Evolutionary conservation across 1,140 invertebrate species (phyloP).

Genomic region (Gonatopus flavifemur): DNA sequence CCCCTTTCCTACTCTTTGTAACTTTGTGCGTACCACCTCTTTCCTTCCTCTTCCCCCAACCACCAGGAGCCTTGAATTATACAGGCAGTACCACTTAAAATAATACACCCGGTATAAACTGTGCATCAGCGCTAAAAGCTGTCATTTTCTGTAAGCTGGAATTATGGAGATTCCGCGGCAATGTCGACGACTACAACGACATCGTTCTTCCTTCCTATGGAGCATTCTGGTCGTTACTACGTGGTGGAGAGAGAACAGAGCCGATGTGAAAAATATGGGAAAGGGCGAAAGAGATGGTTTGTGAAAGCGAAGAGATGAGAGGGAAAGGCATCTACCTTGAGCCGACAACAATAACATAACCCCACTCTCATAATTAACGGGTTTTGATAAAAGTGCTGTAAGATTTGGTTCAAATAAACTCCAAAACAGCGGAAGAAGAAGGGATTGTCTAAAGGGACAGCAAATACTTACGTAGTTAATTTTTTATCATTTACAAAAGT

Average conservation of each 20-base stretch:
- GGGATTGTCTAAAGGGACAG: too few species aligned
- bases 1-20: constrained; percentile 14
- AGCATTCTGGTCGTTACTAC: constrained; percentile 12
- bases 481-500: too few species aligned
- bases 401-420: too few species aligned
- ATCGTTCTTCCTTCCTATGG: constrained; percentile 16
- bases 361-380: too few species aligned
- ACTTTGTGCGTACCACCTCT: constrained; percentile 9
- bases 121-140: constrained; percentile 58
- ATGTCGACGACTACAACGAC: too few species aligned
- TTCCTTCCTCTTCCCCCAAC: constrained; percentile 9
- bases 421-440: too few species aligned
- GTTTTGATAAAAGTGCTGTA: too few species aligned
- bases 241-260: neutral
- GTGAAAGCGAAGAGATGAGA: neutral
- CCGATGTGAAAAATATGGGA: neutral
- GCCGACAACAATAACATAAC: too few species aligned
- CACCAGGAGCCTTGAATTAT: constrained; percentile 48
- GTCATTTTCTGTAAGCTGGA: constrained; percentile 58
- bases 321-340: too few species aligned
- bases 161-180: constrained; percentile 52
- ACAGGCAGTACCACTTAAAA: constrained; percentile 54
- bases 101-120: constrained; percentile 57
- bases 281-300: neutral
- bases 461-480: too few species aligned